Percentiles rank a stretch among this genome's conserved stretches.
Evolutionary conservation across 23 tunicate genomes (phyloP).

Genomic region (Clavelina lepadiformis): DNA sequence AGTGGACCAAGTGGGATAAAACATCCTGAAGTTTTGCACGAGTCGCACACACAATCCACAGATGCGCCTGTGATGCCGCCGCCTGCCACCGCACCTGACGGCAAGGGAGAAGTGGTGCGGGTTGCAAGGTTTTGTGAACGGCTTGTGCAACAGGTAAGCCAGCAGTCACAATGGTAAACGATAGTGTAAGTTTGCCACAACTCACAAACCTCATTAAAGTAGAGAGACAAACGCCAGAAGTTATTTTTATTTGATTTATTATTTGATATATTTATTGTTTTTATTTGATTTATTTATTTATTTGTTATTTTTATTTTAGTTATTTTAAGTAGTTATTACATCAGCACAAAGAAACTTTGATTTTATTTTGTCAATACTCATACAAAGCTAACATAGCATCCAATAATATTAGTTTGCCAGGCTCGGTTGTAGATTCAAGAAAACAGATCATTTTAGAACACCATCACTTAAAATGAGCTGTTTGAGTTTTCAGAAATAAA

Average conservation of each 20-base stretch:
- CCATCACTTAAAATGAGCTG: no score
- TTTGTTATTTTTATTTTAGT: no score
- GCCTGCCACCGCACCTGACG: conserved; percentile 28
- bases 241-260: not conserved
- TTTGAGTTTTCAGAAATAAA: no score
- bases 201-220: not conserved
- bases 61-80: conserved; percentile 78
- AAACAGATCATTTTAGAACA: no score
- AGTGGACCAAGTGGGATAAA: conserved; percentile 48
- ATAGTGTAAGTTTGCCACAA: not conserved
- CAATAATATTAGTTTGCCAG: no score
- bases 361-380: no score
- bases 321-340: no score
- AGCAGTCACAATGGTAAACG: not conserved
- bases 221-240: not conserved
- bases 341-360: no score
- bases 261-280: no score
- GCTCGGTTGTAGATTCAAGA: no score
- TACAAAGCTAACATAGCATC: no score
- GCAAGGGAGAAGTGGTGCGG: conserved; percentile 41
- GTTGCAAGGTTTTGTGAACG: conserved; percentile 72
- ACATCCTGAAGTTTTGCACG: conserved; percentile 62
- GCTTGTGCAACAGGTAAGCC: conserved; percentile 66
- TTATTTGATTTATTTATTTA: no score
- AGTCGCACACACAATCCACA: conserved; percentile 77